Base-by-base conservation (phyloP, 2,797 vertebrate genomes). In the Molossus alvarezi region DNA sequence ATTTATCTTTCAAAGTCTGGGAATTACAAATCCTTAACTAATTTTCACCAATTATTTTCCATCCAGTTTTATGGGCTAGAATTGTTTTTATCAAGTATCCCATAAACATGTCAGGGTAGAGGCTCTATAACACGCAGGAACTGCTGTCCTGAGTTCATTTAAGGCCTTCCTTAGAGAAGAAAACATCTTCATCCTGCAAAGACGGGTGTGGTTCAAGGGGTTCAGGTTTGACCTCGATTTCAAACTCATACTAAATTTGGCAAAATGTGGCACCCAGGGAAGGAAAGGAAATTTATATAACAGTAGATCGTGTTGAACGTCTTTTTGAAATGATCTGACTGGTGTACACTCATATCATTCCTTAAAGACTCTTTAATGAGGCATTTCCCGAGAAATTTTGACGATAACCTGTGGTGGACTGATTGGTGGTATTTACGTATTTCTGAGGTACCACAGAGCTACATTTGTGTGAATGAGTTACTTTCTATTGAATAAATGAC, bases 361-460 rank as follows among this genome's bases (percentile, higher is more conserved):
- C 98, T 97, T 90, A 97, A 97, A 98, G 96, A 97, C 64, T 23
- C 94, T 96, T 71, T 75, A 81, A 95, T 91, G 97, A 97, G 93
- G 97, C 85, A 98, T 98, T 99, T 99, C 98, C 98, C 97, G 96
- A 98, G 98, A 99, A 99, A 97, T 97, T 97, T 83, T 97, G 98
- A 98, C 97, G 97, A 89, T 97, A 97, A 97, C 96, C 84, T 98
- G 98, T 98, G 98, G 99, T 99, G 98, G 99, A 96, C 97, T 97
- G 98, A 98, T 98, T 98, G 98, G 98, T 98, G 98, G 92, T 98
- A 96, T 98, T 98, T 99, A 98, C 98, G 98, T 97, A 98, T 98
- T 98, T 98, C 97, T 98, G 97, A 97, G 62, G 96, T 97, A 98
- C 98, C 98, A 98, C 98, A 98, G 97, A 97, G 95, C 97, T 97